A percentile compares a stretch with the other conserved stretches of the same genome.
phyloP scores from a whole-genome alignment of 2,113 vertebrate genomes.

The Synchiropus splendidus region DNA sequence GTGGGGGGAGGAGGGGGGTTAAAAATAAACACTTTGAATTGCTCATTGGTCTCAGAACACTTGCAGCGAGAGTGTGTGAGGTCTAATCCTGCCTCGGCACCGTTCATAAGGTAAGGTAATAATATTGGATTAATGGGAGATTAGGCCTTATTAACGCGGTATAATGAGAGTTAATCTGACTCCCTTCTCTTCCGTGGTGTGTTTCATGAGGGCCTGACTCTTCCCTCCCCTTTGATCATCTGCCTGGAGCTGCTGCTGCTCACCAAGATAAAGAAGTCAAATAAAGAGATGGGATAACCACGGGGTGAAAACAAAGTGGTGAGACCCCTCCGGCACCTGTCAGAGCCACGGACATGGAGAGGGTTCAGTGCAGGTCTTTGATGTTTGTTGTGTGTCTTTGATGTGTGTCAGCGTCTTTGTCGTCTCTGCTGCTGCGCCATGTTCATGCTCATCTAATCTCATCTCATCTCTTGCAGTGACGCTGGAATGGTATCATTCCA shows the following conservation, averaged over 20 bases:
- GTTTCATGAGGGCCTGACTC: slow-evolving; percentile 39
- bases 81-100: slow-evolving; percentile 38
- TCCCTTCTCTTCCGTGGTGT: slow-evolving; percentile 23
- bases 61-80: slow-evolving; percentile 10
- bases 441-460: no score
- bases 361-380: no score
- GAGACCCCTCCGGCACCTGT: slow-evolving; percentile 11
- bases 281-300: slow-evolving; percentile 32
- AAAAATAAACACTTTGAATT: no score
- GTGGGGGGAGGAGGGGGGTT: no score
- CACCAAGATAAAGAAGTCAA: slow-evolving; percentile 56
- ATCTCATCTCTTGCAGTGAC: no score
- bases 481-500: no score
- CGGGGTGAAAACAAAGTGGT: slow-evolving; percentile 13
- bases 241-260: slow-evolving; percentile 36
- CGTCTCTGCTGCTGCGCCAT: no score
- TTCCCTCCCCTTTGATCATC: slow-evolving; percentile 29
- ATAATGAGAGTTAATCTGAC: slow-evolving; percentile 52
- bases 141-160: slow-evolving; percentile 54
- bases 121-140: slow-evolving; percentile 59
- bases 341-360: no score
- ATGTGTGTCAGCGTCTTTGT: no score
- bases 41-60: slow-evolving; percentile 2
- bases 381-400: no score
- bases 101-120: slow-evolving; percentile 50